phyloP scores from a whole-genome alignment of 30 jellyfish, hydroid and myxozoan genomes.

The Hydractinia symbiolongicarpus region DNA sequence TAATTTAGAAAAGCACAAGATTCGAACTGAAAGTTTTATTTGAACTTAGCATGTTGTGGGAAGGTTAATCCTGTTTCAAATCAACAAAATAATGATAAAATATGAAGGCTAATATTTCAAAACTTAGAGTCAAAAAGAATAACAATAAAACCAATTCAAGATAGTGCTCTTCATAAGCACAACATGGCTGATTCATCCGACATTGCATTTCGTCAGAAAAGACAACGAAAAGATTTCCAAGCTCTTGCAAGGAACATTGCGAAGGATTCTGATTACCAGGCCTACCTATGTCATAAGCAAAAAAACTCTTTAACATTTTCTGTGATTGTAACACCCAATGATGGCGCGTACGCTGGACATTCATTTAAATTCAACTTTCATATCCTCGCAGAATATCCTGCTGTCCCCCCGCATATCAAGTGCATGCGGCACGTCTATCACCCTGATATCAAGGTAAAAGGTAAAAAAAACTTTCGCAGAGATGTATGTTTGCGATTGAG shows the following conservation, averaged over 20 bases:
- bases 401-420: conserved; percentile 44
- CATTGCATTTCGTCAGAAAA: background rate
- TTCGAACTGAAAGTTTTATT: too few species aligned
- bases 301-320: conserved; percentile 20
- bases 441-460: conserved; percentile 84
- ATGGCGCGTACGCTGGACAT: conserved; percentile 75
- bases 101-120: too few species aligned
- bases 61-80: too few species aligned
- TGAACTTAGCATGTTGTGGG: too few species aligned
- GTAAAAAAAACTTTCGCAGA: background rate
- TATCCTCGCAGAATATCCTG: conserved; percentile 55
- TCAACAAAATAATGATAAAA: too few species aligned
- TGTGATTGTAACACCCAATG: conserved; percentile 50
- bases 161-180: too few species aligned
- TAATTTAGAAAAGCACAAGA: too few species aligned
- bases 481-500: too few species aligned
- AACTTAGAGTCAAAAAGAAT: too few species aligned
- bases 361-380: conserved; percentile 47
- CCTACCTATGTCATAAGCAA: background rate
- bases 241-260: conserved; percentile 3
- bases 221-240: conserved; percentile 3
- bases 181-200: background rate
- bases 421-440: conserved; percentile 72
- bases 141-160: too few species aligned
- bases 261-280: conserved; percentile 13